Evolutionary conservation across 1,140 invertebrate genomes (phyloP), one percentile per base, ranked within the genome.

Genomic region (Brachionus plicatilis): DNA sequence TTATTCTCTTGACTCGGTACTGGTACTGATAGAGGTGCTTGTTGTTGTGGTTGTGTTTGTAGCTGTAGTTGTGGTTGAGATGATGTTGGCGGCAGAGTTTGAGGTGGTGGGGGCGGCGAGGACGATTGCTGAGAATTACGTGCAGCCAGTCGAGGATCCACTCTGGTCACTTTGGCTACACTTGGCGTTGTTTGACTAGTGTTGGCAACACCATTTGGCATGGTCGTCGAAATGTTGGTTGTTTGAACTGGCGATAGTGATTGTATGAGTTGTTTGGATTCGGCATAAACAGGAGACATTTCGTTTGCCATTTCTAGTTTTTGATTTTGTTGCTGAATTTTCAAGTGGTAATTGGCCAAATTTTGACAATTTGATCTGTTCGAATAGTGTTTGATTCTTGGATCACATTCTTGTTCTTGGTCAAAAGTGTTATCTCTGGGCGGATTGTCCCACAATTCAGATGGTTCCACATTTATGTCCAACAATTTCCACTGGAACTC

Each of bases 341-440:
- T 68, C 24, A 82, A 65, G 14, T 82, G 79, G 65, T 43, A 82
- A 68, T 82, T 82, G 24, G 79, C 8, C 7, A 82, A 17, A 27
- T 65, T 82, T 24, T 43, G n/a, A 45, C 50, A 82, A 68, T 82
- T 82, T n/a, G 79, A 27, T 82, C 17, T 82, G 29, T 82, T 82
- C 24, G 65, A 60, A 41, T 82, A 82, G 53, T 82, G 53, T 17
- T 60, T 68, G 12, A 82, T 43, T 60, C 79, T 41, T 11, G 79
- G 79, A 33, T 82, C 79, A 41, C 20, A 82, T 20, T 82, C 79
- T 41, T 60, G 65, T 27, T 82, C 79, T 27, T 33, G 37, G 17
- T 47, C 43, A 47, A 76, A 50, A 41, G 9, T 27, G 41, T 11
- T 41, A 5, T 82, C 79, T 45, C 24, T 65, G 9, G 79, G 79